Percentiles rank a stretch among this genome's conserved stretches.
Evolutionary conservation across 2,113 vertebrate species (phyloP).

Genomic region (Pangasianodon hypophthalmus): DNA sequence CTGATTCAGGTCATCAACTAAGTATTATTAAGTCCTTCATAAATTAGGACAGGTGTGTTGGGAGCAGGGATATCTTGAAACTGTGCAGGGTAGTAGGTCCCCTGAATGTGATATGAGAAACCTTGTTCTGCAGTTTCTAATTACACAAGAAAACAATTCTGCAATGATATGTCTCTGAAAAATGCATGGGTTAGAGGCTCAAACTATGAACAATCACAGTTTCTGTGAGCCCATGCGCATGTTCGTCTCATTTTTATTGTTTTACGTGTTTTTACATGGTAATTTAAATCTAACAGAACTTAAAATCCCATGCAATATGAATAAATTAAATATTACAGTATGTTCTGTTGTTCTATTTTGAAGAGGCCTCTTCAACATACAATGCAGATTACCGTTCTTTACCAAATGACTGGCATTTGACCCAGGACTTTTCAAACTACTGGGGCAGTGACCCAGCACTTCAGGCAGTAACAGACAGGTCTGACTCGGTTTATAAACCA

Average conservation of each 20-base stretch:
- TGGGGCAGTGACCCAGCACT: too few species aligned
- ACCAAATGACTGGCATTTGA: too few species aligned
- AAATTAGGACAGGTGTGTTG: not conserved
- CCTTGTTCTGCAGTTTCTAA: not conserved
- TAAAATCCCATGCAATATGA: not conserved
- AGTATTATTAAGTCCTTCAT: not conserved
- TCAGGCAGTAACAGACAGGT: too few species aligned
- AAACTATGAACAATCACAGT: not conserved
- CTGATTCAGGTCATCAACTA: constrained; percentile 20
- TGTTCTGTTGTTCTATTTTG: not conserved
- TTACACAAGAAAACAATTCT: not conserved
- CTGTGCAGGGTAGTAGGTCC: not conserved
- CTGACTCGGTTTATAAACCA: too few species aligned
- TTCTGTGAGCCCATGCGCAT: not conserved
- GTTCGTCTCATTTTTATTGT: constrained; percentile 7
- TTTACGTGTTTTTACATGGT: not conserved
- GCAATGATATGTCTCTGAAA: not conserved
- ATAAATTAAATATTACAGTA: not conserved
- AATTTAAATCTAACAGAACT: not conserved
- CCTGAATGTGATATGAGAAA: not conserved
- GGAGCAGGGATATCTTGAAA: constrained; percentile 6
- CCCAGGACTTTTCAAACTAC: too few species aligned
- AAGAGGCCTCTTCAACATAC: not conserved
- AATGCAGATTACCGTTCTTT: not conserved
- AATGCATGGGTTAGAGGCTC: not conserved